Percentiles rank a stretch among this genome's conserved stretches.
These are phyloP conservation scores for Plagiodera versicolora DNA, from an alignment of 2,888 invertebrate species.

Conservation along the genomic window DNA sequence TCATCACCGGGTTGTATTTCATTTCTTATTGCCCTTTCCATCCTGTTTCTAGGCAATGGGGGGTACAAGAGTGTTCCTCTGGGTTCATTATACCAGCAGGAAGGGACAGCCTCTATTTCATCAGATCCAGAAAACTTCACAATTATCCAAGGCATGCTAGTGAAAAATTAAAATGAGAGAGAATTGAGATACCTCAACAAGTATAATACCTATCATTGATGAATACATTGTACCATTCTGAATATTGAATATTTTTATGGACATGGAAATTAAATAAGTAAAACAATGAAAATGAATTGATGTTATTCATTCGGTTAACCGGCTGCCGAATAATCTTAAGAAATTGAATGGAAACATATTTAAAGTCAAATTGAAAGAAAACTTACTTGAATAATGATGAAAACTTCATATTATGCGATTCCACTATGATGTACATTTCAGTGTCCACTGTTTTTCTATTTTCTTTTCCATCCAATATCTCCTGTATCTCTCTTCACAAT, in stretches of 20 bases:
- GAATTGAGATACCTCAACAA: not conserved
- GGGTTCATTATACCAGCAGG: conserved; percentile 1
- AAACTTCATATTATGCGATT: too few relatives aligned
- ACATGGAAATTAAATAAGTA: not conserved
- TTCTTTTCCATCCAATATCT: too few relatives aligned
- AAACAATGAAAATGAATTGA: not conserved
- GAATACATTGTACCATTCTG: not conserved
- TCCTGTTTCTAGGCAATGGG: conserved; percentile 2
- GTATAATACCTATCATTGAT: not conserved
- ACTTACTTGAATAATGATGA: too few relatives aligned
- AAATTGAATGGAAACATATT: too few relatives aligned
- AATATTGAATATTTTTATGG: not conserved
- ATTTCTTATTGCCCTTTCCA: conserved; percentile 1
- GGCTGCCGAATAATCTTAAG: too few relatives aligned
- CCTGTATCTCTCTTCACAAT: too few relatives aligned
- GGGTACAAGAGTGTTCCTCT: conserved; percentile 7
- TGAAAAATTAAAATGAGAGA: not conserved
- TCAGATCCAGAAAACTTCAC: conserved; percentile 4
- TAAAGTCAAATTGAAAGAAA: too few relatives aligned
- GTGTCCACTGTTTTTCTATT: too few relatives aligned
- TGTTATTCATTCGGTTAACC: not conserved
- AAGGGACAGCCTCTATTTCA: conserved; percentile 5
- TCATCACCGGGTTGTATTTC: not conserved
- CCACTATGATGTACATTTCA: too few relatives aligned
- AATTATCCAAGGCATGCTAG: conserved; percentile 7